phyloP scores from a whole-genome alignment of 1,140 invertebrate genomes.

The Callitettix versicolor region DNA sequence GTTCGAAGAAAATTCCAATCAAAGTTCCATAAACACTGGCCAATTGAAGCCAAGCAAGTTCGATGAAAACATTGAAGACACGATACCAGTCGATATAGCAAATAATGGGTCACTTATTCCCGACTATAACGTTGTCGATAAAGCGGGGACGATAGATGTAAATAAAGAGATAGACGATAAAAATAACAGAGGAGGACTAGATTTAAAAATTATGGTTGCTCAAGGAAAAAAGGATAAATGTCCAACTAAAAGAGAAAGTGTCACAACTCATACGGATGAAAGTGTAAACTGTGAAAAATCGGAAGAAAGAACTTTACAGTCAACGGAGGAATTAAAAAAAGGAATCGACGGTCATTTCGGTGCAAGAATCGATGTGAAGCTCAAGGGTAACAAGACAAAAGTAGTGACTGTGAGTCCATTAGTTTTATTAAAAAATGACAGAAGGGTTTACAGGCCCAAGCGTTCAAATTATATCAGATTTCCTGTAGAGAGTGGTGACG shows the following conservation, averaged over 20 bases:
- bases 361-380: not conserved
- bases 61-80: conserved; percentile 24
- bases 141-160: conserved; percentile 9
- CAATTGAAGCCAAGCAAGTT: conserved; percentile 24
- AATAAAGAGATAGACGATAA: not conserved
- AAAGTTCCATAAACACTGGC: not conserved
- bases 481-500: not conserved
- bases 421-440: not conserved
- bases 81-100: conserved; percentile 7
- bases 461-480: not conserved
- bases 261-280: not conserved
- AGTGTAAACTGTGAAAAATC: not conserved
- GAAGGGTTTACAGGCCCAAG: not conserved
- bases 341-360: conserved; percentile 3
- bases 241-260: not conserved
- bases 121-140: conserved; percentile 8
- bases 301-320: too few species aligned
- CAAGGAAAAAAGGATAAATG: not conserved
- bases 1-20: not conserved
- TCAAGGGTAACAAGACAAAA: not conserved
- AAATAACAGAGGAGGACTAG: too few species aligned
- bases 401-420: not conserved
- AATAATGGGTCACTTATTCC: conserved; percentile 11
- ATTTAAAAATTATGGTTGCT: not conserved
- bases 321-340: not conserved